These are phyloP conservation scores for Caenorhabditis becei DNA, from an alignment of 2,888 invertebrate species.

Conservation along the genomic window DNA sequence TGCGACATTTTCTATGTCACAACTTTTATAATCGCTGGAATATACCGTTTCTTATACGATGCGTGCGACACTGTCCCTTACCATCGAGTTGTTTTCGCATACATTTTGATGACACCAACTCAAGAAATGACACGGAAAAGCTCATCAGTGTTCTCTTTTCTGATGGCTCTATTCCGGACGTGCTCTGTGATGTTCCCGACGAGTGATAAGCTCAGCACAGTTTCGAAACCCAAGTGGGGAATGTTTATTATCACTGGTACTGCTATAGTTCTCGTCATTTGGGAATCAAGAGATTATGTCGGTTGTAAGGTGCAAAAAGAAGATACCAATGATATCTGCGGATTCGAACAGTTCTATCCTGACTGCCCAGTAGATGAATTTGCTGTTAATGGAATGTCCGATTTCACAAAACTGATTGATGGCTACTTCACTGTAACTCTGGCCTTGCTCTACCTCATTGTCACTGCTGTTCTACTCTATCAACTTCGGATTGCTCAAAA, in stretches of 20 bases:
- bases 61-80: no score
- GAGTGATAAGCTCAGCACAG: neutral
- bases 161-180: neutral
- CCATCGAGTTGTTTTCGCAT: neutral
- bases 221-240: neutral
- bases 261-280: no score
- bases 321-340: no score
- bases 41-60: no score
- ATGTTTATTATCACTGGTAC: neutral
- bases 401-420: neutral
- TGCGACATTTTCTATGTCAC: neutral
- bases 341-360: no score
- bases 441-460: neutral
- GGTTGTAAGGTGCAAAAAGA: no score
- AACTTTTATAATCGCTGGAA: no score
- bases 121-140: neutral
- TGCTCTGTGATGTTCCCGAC: neutral
- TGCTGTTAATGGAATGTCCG: neutral
- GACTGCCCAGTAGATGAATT: no score
- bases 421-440: neutral
- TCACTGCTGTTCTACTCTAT: neutral
- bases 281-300: no score
- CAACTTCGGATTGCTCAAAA: neutral
- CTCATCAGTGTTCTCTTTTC: neutral
- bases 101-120: neutral